These are phyloP conservation scores for Camponotus floridanus DNA, from an alignment of 1,140 invertebrate genomes.

Conservation along the genomic window DNA sequence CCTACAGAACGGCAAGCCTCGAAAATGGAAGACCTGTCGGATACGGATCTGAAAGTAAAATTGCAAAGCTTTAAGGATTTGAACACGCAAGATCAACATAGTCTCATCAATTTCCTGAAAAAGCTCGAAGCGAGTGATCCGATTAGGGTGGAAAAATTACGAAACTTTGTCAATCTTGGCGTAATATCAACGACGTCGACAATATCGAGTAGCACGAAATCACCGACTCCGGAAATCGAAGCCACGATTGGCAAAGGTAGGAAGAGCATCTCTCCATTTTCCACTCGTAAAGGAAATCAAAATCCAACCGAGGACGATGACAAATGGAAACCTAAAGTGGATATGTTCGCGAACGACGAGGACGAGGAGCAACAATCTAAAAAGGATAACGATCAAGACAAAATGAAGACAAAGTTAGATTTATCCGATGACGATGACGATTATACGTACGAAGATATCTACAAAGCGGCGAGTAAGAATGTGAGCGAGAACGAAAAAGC, in stretches of 20 bases:
- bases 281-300: constrained; percentile 80
- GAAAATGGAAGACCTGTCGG: constrained; percentile 90
- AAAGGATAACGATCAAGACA: constrained; percentile 77
- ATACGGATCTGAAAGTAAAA: constrained; percentile 91
- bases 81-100: constrained; percentile 92
- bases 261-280: constrained; percentile 84
- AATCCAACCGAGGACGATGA: constrained; percentile 84
- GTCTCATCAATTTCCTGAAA: constrained; percentile 92
- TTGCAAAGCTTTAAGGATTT: constrained; percentile 93
- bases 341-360: constrained; percentile 85
- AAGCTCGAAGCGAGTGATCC: constrained; percentile 91
- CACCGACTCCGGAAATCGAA: constrained; percentile 74
- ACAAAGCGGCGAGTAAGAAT: constrained; percentile 88
- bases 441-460: constrained; percentile 90
- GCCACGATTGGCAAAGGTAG: constrained; percentile 63
- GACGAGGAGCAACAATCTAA: constrained; percentile 74
- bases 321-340: constrained; percentile 83
- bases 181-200: constrained; percentile 23
- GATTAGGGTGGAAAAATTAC: constrained; percentile 89
- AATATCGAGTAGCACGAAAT: constrained; percentile 33
- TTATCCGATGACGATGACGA: constrained; percentile 89
- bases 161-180: constrained; percentile 89
- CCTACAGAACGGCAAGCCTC: constrained; percentile 68
- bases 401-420: constrained; percentile 78
- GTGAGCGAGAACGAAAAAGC: constrained; percentile 86